phyloP scores from a whole-genome alignment of 1,140 invertebrate genomes.

The Anastatus disparis region DNA sequence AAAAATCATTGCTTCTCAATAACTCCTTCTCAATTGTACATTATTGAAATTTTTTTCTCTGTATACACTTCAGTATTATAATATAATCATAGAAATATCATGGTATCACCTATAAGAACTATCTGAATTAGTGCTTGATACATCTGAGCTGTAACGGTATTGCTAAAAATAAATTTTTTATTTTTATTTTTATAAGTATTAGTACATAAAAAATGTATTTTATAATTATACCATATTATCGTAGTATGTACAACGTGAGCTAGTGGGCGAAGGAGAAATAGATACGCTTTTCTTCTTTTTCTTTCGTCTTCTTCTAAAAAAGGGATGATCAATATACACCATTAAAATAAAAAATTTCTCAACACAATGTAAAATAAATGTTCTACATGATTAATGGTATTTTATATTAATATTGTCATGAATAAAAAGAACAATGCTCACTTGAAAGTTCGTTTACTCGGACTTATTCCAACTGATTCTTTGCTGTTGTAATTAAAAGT shows the following conservation, averaged over 20 bases:
- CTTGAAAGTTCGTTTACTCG: conserved; percentile 46
- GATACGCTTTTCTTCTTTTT: conserved; percentile 42
- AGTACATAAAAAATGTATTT: neutral
- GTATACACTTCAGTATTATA: too few species aligned
- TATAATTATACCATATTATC: conserved; percentile 17
- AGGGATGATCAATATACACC: neutral
- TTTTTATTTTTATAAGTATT: too few species aligned
- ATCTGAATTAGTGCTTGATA: conserved; percentile 40
- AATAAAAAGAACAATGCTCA: conserved; percentile 31
- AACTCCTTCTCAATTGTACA: too few species aligned
- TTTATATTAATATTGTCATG: too few species aligned
- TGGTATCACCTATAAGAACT: conserved; percentile 20
- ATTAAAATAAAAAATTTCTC: neutral
- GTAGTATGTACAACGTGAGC: conserved; percentile 19
- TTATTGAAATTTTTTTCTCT: too few species aligned
- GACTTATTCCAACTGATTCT: conserved; percentile 40
- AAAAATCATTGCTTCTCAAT: too few species aligned
- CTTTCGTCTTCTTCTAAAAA: conserved; percentile 43
- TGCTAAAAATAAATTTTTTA: conserved; percentile 30
- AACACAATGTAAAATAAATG: too few species aligned
- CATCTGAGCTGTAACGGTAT: conserved; percentile 46
- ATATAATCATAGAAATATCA: too few species aligned
- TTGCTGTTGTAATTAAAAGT: conserved; percentile 49
- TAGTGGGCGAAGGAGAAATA: conserved; percentile 36
- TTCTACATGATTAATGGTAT: too few species aligned